phyloP scores from a whole-genome alignment of 2,888 invertebrate genomes.

The Cerastis rubricosa region DNA sequence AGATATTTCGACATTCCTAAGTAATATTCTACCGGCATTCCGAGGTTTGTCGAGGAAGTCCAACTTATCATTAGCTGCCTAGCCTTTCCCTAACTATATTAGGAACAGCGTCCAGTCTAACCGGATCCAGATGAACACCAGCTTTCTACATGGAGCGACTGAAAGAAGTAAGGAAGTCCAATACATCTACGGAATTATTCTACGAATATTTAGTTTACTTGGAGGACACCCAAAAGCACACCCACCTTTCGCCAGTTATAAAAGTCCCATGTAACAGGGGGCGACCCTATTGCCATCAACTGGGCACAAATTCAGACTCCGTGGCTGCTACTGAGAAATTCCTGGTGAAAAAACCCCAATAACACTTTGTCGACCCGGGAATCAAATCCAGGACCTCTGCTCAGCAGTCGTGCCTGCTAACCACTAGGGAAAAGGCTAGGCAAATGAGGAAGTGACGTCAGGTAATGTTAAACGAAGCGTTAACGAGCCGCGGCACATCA shows the following conservation, averaged over 20 bases:
- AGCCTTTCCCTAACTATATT: not conserved
- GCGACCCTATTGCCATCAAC: too few relatives aligned
- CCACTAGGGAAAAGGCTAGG: too few relatives aligned
- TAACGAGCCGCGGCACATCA: slow-evolving; percentile 15
- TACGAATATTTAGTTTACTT: not conserved
- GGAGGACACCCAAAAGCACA: not conserved
- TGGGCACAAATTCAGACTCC: too few relatives aligned
- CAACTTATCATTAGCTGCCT: not conserved
- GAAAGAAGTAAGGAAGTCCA: not conserved
- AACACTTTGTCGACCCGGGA: too few relatives aligned
- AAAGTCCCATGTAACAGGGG: too few relatives aligned
- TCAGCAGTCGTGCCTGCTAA: too few relatives aligned
- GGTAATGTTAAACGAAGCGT: slow-evolving; percentile 21
- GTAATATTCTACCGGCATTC: not conserved
- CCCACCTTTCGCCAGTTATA: too few relatives aligned
- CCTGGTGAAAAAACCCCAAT: too few relatives aligned
- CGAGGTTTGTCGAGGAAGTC: not conserved
- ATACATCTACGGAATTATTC: not conserved
- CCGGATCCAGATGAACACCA: not conserved
- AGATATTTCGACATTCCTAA: slow-evolving; percentile 2
- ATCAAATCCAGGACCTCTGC: too few relatives aligned
- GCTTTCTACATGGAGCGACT: not conserved
- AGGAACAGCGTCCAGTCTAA: not conserved
- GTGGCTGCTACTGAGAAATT: too few relatives aligned
- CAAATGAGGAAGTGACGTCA: slow-evolving; percentile 30